Conservation (phyloP, 2,797 vertebrate genomes). For the Myotis myotis region DNA sequence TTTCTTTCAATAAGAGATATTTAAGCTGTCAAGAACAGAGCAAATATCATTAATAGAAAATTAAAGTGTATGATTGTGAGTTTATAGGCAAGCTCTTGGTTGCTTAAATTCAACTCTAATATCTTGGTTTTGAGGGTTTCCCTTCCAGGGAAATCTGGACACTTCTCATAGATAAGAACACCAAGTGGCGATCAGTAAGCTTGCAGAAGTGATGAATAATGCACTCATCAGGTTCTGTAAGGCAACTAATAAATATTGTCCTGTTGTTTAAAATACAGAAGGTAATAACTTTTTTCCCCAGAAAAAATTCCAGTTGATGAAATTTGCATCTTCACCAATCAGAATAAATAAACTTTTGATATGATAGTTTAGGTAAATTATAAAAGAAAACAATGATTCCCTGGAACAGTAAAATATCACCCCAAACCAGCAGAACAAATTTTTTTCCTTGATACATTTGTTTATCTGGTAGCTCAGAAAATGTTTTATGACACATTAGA, state of each 20-base stretch:
- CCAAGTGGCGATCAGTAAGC: not conserved
- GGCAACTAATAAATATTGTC: not conserved
- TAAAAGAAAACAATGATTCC: not conserved
- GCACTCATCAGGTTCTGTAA: not conserved
- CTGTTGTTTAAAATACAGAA: not conserved
- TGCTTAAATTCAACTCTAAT: slow-evolving; percentile 3
- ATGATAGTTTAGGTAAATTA: not conserved
- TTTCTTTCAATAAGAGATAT: not conserved
- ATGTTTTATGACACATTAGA: not conserved
- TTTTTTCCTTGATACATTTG: not conserved
- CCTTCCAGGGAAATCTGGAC: not conserved
- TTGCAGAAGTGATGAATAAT: not conserved
- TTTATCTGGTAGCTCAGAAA: not conserved
- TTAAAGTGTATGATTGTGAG: not conserved
- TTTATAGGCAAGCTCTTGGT: not conserved
- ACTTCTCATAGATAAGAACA: not conserved
- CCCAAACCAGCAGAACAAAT: not conserved
- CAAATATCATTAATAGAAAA: not conserved
- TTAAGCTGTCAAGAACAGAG: not conserved
- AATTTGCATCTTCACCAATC: not conserved
- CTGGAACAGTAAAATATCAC: not conserved
- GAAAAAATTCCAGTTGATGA: not conserved
- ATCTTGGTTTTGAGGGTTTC: not conserved
- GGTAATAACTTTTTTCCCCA: not conserved
- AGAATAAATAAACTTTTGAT: not conserved